Conservation (phyloP, 2,113 vertebrate genomes). For the Apaloderma vittatum region DNA sequence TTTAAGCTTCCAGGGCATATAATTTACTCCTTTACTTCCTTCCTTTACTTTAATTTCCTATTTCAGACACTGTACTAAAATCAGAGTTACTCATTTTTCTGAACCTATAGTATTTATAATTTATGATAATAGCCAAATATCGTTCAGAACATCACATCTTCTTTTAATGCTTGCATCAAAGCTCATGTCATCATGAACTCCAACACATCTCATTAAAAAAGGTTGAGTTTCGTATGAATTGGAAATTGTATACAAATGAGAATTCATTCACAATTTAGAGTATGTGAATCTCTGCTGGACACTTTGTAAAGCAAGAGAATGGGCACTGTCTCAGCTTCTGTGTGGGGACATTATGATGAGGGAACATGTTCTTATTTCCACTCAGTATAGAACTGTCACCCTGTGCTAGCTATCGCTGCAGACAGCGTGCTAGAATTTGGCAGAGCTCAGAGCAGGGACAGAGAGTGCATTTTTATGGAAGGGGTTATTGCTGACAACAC, state of each 20-base stretch:
- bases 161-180: background rate
- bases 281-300: background rate
- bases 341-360: background rate
- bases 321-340: background rate
- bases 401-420: background rate
- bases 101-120: background rate
- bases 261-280: background rate
- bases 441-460: background rate
- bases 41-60: too few species aligned
- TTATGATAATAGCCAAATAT: background rate
- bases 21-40: background rate
- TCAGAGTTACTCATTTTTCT: background rate
- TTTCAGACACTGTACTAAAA: background rate
- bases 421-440: background rate
- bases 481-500: constrained; percentile 42
- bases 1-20: background rate
- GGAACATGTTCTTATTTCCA: background rate
- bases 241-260: too few species aligned
- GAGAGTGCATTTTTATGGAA: background rate
- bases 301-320: background rate
- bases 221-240: rapidly evolving
- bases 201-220: background rate
- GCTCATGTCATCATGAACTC: rapidly evolving
- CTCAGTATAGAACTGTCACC: background rate
- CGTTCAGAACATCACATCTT: background rate